phyloP scores from a whole-genome alignment of 2,113 vertebrate genomes.

The Vimba vimba region DNA sequence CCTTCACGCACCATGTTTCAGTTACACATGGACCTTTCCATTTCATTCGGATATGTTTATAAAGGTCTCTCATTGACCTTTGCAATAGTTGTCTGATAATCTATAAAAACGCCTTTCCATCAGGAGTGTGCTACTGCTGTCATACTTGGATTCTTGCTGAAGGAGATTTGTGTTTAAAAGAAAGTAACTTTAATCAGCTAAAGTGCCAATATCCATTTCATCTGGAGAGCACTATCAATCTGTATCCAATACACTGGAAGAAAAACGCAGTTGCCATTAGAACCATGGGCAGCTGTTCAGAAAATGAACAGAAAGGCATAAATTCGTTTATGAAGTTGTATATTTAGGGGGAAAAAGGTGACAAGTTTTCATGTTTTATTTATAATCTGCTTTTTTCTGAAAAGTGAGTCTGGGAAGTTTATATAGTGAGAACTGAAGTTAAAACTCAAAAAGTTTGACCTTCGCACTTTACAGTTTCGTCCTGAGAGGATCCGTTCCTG shows the following conservation, averaged over 20 bases:
- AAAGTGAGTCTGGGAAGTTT: background rate
- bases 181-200: conserved; percentile 55
- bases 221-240: conserved; percentile 48
- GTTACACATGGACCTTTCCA: conserved; percentile 34
- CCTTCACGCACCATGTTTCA: conserved; percentile 38
- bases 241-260: conserved; percentile 57
- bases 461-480: conserved; percentile 1
- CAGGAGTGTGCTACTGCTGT: conserved; percentile 16
- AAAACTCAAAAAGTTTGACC: conserved; percentile 1
- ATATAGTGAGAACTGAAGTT: background rate
- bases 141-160: conserved; percentile 31
- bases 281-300: conserved; percentile 38
- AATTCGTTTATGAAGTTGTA: conserved; percentile 56
- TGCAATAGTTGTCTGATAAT: conserved; percentile 50
- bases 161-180: conserved; percentile 49
- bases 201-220: conserved; percentile 53
- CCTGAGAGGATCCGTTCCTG: background rate
- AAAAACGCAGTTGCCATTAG: conserved; percentile 66
- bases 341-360: background rate
- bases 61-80: conserved; percentile 60
- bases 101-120: conserved; percentile 39
- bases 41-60: conserved; percentile 46
- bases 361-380: conserved; percentile 18
- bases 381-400: background rate
- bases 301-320: conserved; percentile 40